Conservation (phyloP, 2,113 vertebrate genomes). For the Lethenteron camtschaticum region DNA sequence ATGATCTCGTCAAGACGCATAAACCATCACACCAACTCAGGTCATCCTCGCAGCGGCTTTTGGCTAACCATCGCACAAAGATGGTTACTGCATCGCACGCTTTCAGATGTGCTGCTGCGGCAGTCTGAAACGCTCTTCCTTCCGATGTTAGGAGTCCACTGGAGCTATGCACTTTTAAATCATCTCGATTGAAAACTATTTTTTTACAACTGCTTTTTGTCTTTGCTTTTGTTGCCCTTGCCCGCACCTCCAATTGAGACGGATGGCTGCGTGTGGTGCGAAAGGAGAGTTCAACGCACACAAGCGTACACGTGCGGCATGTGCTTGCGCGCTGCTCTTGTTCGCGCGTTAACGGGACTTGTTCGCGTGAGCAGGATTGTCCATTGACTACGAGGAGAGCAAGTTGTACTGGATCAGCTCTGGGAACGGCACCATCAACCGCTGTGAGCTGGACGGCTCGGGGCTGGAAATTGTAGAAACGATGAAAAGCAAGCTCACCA, state of each 20-base stretch:
- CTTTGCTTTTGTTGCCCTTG: neutral
- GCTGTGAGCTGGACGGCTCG: slow-evolving; percentile 77
- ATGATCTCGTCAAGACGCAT: too few species aligned
- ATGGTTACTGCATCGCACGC: too few species aligned
- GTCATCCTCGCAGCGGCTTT: too few species aligned
- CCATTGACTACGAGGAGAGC: slow-evolving; percentile 65
- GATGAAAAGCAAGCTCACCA: slow-evolving; percentile 64
- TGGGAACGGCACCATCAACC: slow-evolving; percentile 85
- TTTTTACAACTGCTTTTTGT: neutral
- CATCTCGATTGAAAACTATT: neutral
- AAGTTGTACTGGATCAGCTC: slow-evolving; percentile 98
- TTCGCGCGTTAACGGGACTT: neutral
- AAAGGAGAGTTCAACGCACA: neutral
- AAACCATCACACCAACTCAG: too few species aligned
- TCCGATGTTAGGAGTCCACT: too few species aligned
- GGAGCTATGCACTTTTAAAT: too few species aligned
- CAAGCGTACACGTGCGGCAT: neutral
- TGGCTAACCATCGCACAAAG: too few species aligned
- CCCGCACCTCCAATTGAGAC: neutral
- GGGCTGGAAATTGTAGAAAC: slow-evolving; percentile 76
- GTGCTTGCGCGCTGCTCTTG: neutral
- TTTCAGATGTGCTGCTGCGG: too few species aligned
- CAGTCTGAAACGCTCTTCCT: too few species aligned
- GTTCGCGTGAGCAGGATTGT: slow-evolving; percentile 43
- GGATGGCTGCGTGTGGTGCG: neutral